Percentiles rank a stretch among this genome's conserved stretches.
Evolutionary conservation across 1,140 invertebrate species (phyloP).

Genomic region (Aleiodes sp.): DNA sequence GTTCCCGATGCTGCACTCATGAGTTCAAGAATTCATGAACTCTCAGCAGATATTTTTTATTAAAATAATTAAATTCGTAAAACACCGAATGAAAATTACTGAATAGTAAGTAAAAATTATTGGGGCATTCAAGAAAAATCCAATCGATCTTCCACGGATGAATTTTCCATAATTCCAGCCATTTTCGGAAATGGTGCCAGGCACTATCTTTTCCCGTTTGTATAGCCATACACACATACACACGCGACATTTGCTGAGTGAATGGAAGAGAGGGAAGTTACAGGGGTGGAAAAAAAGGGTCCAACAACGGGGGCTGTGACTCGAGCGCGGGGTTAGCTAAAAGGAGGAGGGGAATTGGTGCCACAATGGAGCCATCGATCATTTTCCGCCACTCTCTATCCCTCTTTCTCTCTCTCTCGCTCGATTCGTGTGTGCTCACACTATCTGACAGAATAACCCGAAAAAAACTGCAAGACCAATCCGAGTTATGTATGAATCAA

Average conservation of each 20-base stretch:
- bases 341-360: not conserved
- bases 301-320: constrained; percentile 1
- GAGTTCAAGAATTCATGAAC: too few species aligned
- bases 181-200: constrained; percentile 13
- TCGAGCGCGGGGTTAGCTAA: not conserved
- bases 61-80: too few species aligned
- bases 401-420: too few species aligned
- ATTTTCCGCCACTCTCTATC: not conserved
- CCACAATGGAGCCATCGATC: constrained; percentile 18
- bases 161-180: constrained; percentile 12
- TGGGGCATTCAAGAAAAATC: not conserved
- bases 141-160: not conserved
- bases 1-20: too few species aligned
- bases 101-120: not conserved
- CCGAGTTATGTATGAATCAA: not conserved
- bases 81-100: too few species aligned
- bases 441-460: too few species aligned
- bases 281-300: constrained; percentile 3
- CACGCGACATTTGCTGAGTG: not conserved
- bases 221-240: constrained; percentile 1
- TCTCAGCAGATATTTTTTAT: too few species aligned
- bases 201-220: constrained; percentile 11
- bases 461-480: constrained; percentile 7
- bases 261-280: not conserved
- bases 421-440: constrained; percentile 3